Evolutionary conservation across 1,140 invertebrate species (phyloP).

Genomic region (Idris sp.): DNA sequence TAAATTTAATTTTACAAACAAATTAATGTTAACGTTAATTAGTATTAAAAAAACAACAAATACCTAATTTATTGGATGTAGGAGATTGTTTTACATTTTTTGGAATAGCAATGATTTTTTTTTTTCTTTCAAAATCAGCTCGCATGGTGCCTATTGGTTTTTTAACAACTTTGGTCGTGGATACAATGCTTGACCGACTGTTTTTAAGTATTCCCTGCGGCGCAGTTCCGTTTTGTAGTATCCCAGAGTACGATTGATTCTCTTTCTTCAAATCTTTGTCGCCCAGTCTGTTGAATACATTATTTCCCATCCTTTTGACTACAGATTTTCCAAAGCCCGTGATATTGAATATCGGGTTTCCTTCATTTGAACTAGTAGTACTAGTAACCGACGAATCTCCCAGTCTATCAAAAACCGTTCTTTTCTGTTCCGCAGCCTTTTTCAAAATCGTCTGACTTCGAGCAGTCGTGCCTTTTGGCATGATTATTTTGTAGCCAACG

Average conservation of each 20-base stretch:
- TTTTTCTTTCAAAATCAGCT: constrained; percentile 75
- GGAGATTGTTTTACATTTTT: background rate
- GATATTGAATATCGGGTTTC: constrained; percentile 71
- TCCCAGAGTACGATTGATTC: constrained; percentile 47
- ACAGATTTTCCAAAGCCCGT: constrained; percentile 73
- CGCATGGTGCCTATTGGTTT: constrained; percentile 72
- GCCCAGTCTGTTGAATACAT: constrained; percentile 75
- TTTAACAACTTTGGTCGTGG: constrained; percentile 47
- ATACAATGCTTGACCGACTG: constrained; percentile 40
- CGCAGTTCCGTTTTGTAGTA: constrained; percentile 68
- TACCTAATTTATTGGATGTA: constrained; percentile 70
- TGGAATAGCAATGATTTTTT: constrained; percentile 40
- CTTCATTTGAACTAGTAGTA: constrained; percentile 72
- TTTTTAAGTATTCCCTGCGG: constrained; percentile 71
- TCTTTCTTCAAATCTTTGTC: constrained; percentile 72
- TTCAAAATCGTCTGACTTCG: constrained; percentile 74
- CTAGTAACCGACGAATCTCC: constrained; percentile 77
- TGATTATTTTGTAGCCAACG: constrained; percentile 76
- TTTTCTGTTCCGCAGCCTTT: constrained; percentile 70
- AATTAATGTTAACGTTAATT: no score
- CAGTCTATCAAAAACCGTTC: constrained; percentile 76
- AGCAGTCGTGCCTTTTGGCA: constrained; percentile 73
- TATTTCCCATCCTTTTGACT: constrained; percentile 68
- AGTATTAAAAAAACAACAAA: background rate
- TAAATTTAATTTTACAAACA: no score